These are phyloP conservation scores for Nemotelus pantherinus DNA, from an alignment of 2,888 invertebrate genomes.

Conservation along the genomic window DNA sequence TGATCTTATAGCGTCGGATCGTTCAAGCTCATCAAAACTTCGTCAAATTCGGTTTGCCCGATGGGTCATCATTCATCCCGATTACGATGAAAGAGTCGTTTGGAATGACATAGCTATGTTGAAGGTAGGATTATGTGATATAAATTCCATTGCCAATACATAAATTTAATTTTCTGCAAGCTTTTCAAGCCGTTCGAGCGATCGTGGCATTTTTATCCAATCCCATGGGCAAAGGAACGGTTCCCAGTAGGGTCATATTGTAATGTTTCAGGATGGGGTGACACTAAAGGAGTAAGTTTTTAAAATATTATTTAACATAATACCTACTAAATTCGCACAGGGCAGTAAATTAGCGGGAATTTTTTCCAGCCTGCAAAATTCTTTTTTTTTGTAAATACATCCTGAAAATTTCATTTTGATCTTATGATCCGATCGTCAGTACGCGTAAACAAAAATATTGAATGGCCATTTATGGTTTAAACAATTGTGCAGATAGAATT, in stretches of 20 bases:
- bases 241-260: neutral
- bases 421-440: no score
- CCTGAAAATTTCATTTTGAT: no score
- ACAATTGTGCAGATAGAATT: no score
- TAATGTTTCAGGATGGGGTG: conserved; percentile 21
- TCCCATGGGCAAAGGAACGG: neutral
- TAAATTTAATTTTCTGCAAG: neutral
- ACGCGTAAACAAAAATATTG: no score
- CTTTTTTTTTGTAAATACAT: no score
- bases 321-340: neutral
- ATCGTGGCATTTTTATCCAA: neutral
- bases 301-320: neutral
- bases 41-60: neutral
- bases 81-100: neutral
- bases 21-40: neutral
- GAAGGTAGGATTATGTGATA: neutral
- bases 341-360: no score
- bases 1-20: neutral
- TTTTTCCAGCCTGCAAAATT: no score
- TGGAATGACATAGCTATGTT: conserved; percentile 14
- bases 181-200: neutral
- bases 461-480: no score
- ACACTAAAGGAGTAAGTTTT: neutral
- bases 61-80: conserved; percentile 5
- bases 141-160: neutral